Base-by-base conservation (phyloP, 2,113 vertebrate genomes). In the Sebastes schlegelii region DNA sequence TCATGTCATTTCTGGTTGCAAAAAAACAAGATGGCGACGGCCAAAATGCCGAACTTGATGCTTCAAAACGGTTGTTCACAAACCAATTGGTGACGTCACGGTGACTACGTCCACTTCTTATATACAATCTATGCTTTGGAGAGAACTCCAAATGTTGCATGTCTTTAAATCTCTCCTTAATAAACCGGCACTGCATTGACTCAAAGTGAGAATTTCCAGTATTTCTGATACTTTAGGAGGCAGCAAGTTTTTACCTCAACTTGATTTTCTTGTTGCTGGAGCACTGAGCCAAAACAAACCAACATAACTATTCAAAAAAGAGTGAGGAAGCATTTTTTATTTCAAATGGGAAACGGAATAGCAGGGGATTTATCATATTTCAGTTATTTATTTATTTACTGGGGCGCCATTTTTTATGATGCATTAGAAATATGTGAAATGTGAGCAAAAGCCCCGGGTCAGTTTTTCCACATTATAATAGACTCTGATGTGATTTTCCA, bases 171-270 rank as follows among this genome's bases (percentile, higher is more conserved):
- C 46, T 49, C 9, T 67, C 42, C 66, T 57, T 23, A 62, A 74
- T 84, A 74, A 73, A 64, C 48, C 17, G 21, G 11, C 26, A 13
- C 43, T 52, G 68, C 49, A 19, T 60, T 19, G 45, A 55, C 49
- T 85, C 70, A 67, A 55, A 76, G 55, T 67, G 62, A 16, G 62
- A 68, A 80, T 85, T 86, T 52, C 55, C 65, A 78, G 52, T 71
- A 64, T 77, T 80, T 68, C 61, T 76, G 42, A 64, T 42, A 34
- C 55, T 76, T 73, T 64, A 10, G 26, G 64, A 75, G 9, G 23
- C 62, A 43, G 17, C 14, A 1, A 45, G 4, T 48, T 86, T 86
- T 64, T 60, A 21, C 46, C 48, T 54, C 74, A 55, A 45, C 19
- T 65, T 2, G 11, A 87, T 78, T 86, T 79, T 42, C 26, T 49